Base-by-base conservation (phyloP, 2,113 vertebrate species). In the Archocentrus centrarchus region DNA sequence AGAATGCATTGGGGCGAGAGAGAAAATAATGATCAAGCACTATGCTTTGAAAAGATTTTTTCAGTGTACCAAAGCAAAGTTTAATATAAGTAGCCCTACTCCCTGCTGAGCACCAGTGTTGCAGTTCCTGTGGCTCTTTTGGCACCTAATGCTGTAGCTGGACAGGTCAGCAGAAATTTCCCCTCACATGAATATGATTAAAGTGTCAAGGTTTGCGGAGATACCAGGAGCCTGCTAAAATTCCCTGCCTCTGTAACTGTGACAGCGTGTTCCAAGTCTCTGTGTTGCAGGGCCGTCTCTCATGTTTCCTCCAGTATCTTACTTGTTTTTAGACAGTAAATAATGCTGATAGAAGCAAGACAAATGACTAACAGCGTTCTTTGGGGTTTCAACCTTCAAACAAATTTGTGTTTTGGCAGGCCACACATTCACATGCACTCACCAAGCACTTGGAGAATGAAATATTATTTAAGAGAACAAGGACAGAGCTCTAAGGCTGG, bases 161-260 rank as follows among this genome's bases (percentile, higher is more conserved):
- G 75, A 80, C 66, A 59, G 59, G 32, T 78, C 68, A 75, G 84
- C 73, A 80, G 68, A 88, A 84, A 81, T 62, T 77, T 81, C 27
- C 57, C 30, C 77, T 75, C 59, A 59, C 50, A 80, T 86, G 88
- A 92, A 62, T 50, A 24, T 83, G 85, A 89, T 82, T 81, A 86
- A 89, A 86, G 76, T 63, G 22, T 75, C 68, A 41, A 63, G 73
- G 57, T 80, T 77, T 83, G 70, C 10, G 22, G 27, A 66, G 62
- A 84, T 59, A 70, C 81, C 80, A 86, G 50, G 58, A 77, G 24
- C 27, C 44, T 20, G 30, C 75, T 77, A 27, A 77, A 77, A 73
- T 41, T 30, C 14, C n/a, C 76, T 24, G 22, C 30, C 30, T 58
- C 76, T 58, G 50, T 80, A 85, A 63, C 41, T 60, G 20, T 57